Base-by-base conservation (phyloP, 2,888 invertebrate species). In the Agrochola lota region DNA sequence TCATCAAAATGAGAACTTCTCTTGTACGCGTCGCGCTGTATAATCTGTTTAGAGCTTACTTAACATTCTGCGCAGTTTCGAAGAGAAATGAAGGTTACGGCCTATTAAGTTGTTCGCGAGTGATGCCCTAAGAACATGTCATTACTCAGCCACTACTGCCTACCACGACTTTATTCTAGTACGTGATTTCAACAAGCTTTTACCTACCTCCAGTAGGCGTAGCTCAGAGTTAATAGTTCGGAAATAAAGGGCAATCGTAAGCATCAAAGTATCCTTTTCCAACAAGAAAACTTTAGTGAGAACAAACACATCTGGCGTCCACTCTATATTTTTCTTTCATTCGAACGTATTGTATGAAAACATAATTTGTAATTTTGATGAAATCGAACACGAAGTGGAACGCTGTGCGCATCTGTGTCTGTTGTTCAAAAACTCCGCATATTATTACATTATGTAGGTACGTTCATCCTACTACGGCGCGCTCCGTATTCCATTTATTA, bases 401-500 rank as follows among this genome's bases (percentile, higher is more conserved):
- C 74, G 72, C 70, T 71, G 80, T 77, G 70, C 70, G 70, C 80
- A 82, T 78, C 81, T 78, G 81, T 84, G 71, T 76, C 69, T 79
- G 67, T 69, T 74, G 77, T 81, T 78, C 74, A 73, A 79, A 77
- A 78, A 71, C 63, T 74, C 71, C 78, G 59, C 78, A 78, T 84
- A 79, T 84, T 84, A 87, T 84, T 87, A 87, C 85, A 85, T 89
- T 87, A 84, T 84, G 77, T 74, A 59, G 62, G 77, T 81, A 82
- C 69, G 63, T 77, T 75, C 86, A 87, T 88, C 85, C 80, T 85
- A 79, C 66, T 77, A 75, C 70, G 78, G 74, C 72, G 79, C 83
- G 85, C 87, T 89, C 81, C 88, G 88, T 87, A 87, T 91, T 90
- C 91, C 93, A 93, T 94, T 93, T 93, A 93, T 92, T 91, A 92